These are phyloP conservation scores for Pocillopora damicornis DNA, from an alignment of 64 coral and sea anemone species.

Conservation along the genomic window DNA sequence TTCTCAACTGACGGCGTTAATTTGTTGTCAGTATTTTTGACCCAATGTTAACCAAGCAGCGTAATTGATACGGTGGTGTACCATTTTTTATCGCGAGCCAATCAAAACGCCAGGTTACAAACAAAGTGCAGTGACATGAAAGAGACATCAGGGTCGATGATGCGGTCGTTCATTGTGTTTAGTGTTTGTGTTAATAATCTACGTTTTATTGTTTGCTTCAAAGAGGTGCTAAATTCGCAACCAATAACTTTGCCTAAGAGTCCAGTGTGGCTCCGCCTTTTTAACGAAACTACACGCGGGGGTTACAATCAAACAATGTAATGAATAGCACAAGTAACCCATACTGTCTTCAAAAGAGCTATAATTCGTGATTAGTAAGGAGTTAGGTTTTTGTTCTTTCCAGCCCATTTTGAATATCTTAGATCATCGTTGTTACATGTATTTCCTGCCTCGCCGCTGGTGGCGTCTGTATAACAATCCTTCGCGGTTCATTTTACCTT, in stretches of 20 bases:
- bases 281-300: conserved; percentile 30
- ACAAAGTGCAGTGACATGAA: conserved; percentile 28
- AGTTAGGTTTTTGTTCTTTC: conserved; percentile 40
- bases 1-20: background rate
- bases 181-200: conserved; percentile 45
- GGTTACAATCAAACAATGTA: conserved; percentile 31
- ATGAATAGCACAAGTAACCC: conserved; percentile 13
- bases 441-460: conserved; percentile 16
- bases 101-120: conserved; percentile 8
- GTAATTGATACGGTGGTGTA: conserved; percentile 42
- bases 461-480: background rate
- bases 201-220: conserved; percentile 29
- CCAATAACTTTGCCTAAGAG: conserved; percentile 12
- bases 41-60: conserved; percentile 23
- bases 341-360: conserved; percentile 39
- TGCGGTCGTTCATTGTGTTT: background rate
- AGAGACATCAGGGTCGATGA: conserved; percentile 3
- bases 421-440: background rate
- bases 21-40: conserved; percentile 18
- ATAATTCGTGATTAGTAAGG: conserved; percentile 36
- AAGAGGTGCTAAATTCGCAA: conserved; percentile 44
- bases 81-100: conserved; percentile 25
- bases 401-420: conserved; percentile 15
- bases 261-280: conserved; percentile 23
- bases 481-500: background rate